These are phyloP conservation scores for Mesoclemmys tuberculata DNA, from an alignment of 2,113 vertebrate genomes.

Conservation along the genomic window DNA sequence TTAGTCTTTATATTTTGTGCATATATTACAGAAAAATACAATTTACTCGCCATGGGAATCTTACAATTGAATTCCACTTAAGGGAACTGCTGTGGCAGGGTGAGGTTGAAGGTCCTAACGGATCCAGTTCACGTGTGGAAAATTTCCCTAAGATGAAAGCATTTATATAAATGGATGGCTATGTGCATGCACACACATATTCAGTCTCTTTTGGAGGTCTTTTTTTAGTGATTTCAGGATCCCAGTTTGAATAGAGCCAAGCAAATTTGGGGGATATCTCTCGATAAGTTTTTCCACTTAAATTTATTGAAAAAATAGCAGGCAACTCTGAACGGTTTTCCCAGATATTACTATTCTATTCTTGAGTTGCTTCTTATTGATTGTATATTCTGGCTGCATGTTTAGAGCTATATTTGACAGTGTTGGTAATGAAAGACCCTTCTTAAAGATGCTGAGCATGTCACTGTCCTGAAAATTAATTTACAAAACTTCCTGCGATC, in stretches of 20 bases:
- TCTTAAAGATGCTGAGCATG: conserved; percentile 13
- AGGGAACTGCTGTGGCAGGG: neutral
- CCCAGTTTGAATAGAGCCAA: neutral
- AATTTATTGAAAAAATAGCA: neutral
- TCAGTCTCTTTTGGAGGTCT: neutral
- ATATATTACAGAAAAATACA: neutral
- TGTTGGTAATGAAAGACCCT: neutral
- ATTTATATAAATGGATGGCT: neutral
- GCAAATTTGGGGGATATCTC: neutral
- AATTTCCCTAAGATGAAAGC: neutral
- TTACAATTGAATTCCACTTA: neutral
- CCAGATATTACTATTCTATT: neutral
- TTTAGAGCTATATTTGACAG: neutral
- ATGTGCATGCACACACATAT: neutral
- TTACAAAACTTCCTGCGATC: conserved; percentile 14
- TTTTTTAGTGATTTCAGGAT: neutral
- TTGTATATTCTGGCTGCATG: neutral
- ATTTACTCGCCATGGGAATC: neutral
- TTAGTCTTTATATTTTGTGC: neutral
- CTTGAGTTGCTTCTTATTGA: neutral
- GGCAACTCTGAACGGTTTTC: neutral
- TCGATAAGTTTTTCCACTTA: neutral
- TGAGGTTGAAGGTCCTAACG: neutral
- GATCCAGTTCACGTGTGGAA: neutral
- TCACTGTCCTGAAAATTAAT: neutral